These are phyloP conservation scores for Sarotherodon lohbergeri DNA, from an alignment of 2,113 vertebrate species.

Conservation along the genomic window DNA sequence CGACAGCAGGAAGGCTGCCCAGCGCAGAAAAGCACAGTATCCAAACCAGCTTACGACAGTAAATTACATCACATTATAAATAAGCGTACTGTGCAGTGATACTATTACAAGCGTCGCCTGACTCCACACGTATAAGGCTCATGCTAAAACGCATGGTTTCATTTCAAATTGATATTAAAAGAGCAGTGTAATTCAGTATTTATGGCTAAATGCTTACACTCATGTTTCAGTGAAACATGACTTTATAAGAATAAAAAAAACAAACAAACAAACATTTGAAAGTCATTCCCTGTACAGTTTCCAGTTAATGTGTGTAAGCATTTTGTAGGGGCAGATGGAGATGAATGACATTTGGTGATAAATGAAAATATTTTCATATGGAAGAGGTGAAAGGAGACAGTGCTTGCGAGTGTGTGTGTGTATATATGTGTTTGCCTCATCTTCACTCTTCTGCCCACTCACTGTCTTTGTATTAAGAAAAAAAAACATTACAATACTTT, in stretches of 20 bases:
- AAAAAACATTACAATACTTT: background rate
- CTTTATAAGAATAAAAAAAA: background rate
- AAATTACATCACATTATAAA: constrained; percentile 8
- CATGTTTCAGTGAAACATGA: background rate
- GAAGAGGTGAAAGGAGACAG: background rate
- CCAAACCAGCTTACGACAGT: background rate
- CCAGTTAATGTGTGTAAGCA: background rate
- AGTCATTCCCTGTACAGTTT: background rate
- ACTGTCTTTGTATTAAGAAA: background rate
- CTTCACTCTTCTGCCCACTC: background rate
- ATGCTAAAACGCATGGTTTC: background rate
- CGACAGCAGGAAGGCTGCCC: background rate
- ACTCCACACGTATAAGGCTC: background rate
- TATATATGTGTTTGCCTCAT: background rate
- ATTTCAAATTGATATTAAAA: background rate
- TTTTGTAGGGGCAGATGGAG: background rate
- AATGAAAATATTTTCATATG: constrained; percentile 4
- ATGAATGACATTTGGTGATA: background rate
- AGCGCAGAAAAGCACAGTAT: background rate
- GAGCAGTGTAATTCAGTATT: background rate
- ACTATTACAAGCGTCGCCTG: background rate
- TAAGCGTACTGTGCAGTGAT: background rate
- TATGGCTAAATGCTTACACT: background rate
- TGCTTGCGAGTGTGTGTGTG: background rate
- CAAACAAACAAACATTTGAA: background rate